Base-by-base conservation (phyloP, 2,888 invertebrate species). In the Pachycephus smyrnensis region DNA sequence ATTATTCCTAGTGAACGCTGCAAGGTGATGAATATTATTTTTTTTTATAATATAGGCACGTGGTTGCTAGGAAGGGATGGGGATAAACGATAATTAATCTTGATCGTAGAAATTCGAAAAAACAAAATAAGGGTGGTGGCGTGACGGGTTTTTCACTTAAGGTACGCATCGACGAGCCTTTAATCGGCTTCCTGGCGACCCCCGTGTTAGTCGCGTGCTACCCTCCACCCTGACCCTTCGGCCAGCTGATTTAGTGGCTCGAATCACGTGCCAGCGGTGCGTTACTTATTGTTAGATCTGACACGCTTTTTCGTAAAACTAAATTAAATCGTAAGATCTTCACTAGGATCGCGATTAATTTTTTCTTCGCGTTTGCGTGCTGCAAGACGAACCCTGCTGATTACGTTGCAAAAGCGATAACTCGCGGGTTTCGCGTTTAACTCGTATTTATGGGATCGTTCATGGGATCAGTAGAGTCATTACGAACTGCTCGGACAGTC, bases 291-390 rank as follows among this genome's bases (percentile, higher is more conserved):
- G 33, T 9, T 55, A n/a, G 15, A 3, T 30, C 74, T 6, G 69
- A 75, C 75, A 75, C 71, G 36, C 30, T 69, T 77, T 73, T 73
- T 75, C 76, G 36, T 35, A 73, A 80, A 80, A 80, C 69, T 35
- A 37, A 73, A 73, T 35, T 23, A 73, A 35, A 73, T 73, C 36
- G 74, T 15, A 15, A 71, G 9, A 3, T 71, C 23, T 30, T 3
- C 15, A 9, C 15, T 6, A 2, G 71, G 15, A 40, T 55, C 6
- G 40, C 0, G 6, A 6, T 55, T 23, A 23, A 4, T 55, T 9
- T 40, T 37, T 40, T 15, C n/a, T 15, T 40, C 15, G 0, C 6
- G 4, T 40, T 55, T 9, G 40, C 40, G 40, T 55, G 23, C 0
- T 6, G 4, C 35, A 9, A 4, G 6, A 35, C 1, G 6, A 55